Base-by-base conservation (phyloP, 2,113 vertebrate species). In the Aspiorhynchus laticeps region DNA sequence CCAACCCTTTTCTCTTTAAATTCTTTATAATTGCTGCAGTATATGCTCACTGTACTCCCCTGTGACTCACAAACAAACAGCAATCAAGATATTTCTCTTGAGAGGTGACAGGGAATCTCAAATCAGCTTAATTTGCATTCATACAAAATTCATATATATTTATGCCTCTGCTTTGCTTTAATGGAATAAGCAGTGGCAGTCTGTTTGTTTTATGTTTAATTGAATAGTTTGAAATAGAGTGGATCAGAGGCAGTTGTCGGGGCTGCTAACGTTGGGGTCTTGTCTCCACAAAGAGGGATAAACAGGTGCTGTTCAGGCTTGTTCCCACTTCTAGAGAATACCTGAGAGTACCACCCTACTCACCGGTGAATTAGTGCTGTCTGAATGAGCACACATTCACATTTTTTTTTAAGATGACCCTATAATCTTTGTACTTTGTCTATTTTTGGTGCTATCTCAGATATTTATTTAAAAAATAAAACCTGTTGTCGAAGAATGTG, bases 221-320 rank as follows among this genome's bases (percentile, higher is more conserved):
- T 65, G 15, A 81, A 43, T 14, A 81, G 48, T 75, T n/a, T 48
- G 59, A 65, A 61, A 31, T 85, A 38, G 61, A 80, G 11, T 65
- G 4, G 41, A 26, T 75, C 12, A 75, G 73, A 75, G n/a, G 10
- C 36, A 74, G 36, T n/a, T n/a, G 4, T 41, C 71, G 14, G 71
- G 33, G 24, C 24, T 26, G 41, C 5, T 26, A 26, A 46, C 15
- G 43, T 28, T 65, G n/a, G 56, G 36, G 36, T 81, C 79, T 43
- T 80, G 51, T 12, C 31, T 80, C 7, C 51, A 56, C 24, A 65
- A 61, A 31, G 74, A 48, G 59, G 83, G 46, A 36, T 7, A 63
- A 80, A 24, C 41, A 36, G 53, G 8, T 82, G 75, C 76, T 86
- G 89, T 90, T 89, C 85, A 85, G 89, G 88, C 92, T 89, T 89